Evolutionary conservation across 1,140 invertebrate species (phyloP).

Genomic region (Paracyclopina nana): DNA sequence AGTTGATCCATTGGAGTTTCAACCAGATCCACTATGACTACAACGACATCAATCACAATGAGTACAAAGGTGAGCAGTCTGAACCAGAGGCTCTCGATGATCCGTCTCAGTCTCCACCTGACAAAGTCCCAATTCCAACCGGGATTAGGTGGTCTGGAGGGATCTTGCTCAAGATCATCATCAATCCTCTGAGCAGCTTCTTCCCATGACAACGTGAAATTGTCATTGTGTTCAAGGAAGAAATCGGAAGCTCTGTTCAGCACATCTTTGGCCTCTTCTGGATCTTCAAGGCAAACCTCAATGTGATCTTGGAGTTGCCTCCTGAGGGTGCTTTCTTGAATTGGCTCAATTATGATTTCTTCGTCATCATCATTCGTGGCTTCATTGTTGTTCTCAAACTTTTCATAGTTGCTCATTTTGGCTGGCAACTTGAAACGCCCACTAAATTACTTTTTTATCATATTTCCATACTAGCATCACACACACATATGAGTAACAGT

Average conservation of each 20-base stretch:
- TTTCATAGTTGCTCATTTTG: too few species aligned
- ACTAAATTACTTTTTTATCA: too few species aligned
- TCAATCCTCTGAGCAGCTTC: constrained; percentile 14
- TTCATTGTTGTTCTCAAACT: too few species aligned
- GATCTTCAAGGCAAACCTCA: constrained; percentile 11
- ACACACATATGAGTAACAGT: too few species aligned
- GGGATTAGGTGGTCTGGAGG: constrained; percentile 13
- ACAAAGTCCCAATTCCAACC: constrained; percentile 6
- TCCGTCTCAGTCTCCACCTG: constrained; percentile 3
- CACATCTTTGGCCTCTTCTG: not conserved
- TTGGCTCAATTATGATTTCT: too few species aligned
- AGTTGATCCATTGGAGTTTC: not conserved
- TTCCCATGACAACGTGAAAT: constrained; percentile 6
- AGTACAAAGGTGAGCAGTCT: constrained; percentile 8
- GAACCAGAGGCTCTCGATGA: constrained; percentile 14
- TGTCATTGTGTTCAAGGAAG: constrained; percentile 14
- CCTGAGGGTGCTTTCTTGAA: too few species aligned
- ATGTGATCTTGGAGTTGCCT: too few species aligned
- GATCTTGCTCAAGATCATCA: constrained; percentile 12
- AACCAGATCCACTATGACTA: constrained; percentile 11
- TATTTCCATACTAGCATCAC: too few species aligned
- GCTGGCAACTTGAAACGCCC: too few species aligned
- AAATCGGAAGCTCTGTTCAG: constrained; percentile 12
- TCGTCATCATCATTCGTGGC: too few species aligned
- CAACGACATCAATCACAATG: constrained; percentile 8